Evolutionary conservation across 2,113 vertebrate genomes (phyloP).

Genomic region (Oceanodroma tethys): DNA sequence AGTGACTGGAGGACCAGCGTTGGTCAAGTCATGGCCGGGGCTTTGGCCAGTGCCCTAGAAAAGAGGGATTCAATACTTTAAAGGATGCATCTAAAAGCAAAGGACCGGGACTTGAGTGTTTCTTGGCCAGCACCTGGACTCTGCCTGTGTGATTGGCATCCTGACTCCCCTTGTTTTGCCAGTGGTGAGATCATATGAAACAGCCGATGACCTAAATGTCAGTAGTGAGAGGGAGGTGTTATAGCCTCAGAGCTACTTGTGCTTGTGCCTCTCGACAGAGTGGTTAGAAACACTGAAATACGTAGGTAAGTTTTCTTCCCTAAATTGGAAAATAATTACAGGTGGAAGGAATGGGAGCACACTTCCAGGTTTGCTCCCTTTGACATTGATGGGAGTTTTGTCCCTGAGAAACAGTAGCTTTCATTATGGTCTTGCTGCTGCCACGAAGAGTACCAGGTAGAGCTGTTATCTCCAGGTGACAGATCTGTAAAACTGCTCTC

Average conservation of each 20-base stretch:
- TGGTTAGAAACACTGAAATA: neutral
- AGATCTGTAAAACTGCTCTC: neutral
- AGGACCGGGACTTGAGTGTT: neutral
- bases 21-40: neutral
- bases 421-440: neutral
- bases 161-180: neutral
- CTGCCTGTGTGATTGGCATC: neutral
- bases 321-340: neutral
- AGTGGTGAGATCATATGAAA: neutral
- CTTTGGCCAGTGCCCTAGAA: neutral
- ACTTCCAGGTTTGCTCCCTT: neutral
- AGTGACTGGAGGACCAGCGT: neutral
- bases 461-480: neutral
- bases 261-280: neutral
- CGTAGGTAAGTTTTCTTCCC: neutral
- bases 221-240: neutral
- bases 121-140: neutral
- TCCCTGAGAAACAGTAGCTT: neutral
- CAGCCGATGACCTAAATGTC: neutral
- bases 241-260: neutral
- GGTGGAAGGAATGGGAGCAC: neutral
- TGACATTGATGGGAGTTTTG: neutral
- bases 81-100: neutral
- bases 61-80: neutral
- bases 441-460: neutral